Percentiles rank a stretch among this genome's conserved stretches.
phyloP scores from a whole-genome alignment of 2,797 vertebrate species.

The Typhlichthys eigenmanni region DNA sequence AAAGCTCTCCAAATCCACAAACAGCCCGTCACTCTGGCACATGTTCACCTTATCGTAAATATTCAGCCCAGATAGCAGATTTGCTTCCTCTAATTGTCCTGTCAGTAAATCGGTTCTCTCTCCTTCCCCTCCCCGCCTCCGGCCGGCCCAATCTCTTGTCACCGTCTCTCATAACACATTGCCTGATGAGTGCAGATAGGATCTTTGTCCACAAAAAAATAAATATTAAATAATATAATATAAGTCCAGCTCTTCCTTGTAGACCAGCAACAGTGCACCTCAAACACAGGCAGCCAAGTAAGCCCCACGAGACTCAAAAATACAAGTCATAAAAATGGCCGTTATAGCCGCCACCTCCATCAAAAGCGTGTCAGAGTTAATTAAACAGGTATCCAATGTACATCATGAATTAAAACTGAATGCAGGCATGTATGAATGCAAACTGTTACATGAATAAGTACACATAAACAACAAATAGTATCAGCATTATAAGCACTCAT shows the following conservation, averaged over 20 bases:
- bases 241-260: not conserved
- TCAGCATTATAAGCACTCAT: no score
- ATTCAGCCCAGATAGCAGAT: conserved; percentile 59
- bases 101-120: conserved; percentile 58
- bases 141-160: conserved; percentile 15
- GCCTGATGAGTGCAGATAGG: conserved; percentile 37
- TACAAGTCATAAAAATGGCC: no score
- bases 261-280: not conserved
- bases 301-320: no score
- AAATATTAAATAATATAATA: no score
- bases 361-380: no score
- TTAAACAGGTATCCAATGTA: no score
- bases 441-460: no score
- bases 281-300: no score
- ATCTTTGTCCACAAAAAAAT: conserved; percentile 37
- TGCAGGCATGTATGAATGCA: no score
- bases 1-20: not conserved
- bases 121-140: not conserved
- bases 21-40: conserved; percentile 31
- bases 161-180: conserved; percentile 22
- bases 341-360: no score
- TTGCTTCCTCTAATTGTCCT: conserved; percentile 66
- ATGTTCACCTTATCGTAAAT: conserved; percentile 62
- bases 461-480: no score
- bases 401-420: no score